Evolutionary conservation across 2,797 vertebrate genomes (phyloP), one percentile per base, ranked within the genome.

Genomic region (Avahi laniger): DNA sequence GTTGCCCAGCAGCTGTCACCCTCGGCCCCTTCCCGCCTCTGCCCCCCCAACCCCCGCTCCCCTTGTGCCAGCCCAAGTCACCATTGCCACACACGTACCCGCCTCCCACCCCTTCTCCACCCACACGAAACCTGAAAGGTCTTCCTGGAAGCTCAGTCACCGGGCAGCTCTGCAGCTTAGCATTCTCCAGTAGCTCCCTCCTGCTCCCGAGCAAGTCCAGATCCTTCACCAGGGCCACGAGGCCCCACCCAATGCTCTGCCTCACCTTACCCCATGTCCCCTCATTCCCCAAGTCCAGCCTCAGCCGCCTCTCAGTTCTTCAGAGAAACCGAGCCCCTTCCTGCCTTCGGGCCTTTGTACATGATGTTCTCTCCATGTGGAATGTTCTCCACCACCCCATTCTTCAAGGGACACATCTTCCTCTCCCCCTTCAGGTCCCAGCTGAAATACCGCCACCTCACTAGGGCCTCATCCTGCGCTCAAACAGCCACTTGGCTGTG

Each of bases 181-280:
- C 26, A 15, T 13, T 38, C 13, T 28, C 48, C 20, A 4, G 1
- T 9, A 38, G 48, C 30, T 52, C 35, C 15, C n/a, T 3, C 1
- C 17, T 20, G n/a, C 14, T 70, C 35, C 52, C 20, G 4, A 30
- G 33, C 3, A 30, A 52, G 41, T 7, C 35, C 33, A n/a, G 54
- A 15, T 12, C 20, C 57, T 20, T 6, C 2, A 0, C 76, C 30
- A 5, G 1, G 2, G 20, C 15, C 17, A 2, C 61, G 0, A 3
- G 18, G 4, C n/a, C 24, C 48, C 1, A 15, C 28, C 38, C 22
- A 17, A 3, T 11, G 28, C 61, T n/a, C 46, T 24, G 10, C 8
- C 59, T 69, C 52, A 15, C 15, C 35, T 57, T 54, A n/a, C 17
- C 1, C 15, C 33, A 1, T 35, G 20, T 28, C 15, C 14, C 30